Evolutionary conservation across 2,797 vertebrate species (phyloP), one percentile per base, ranked within the genome.

Genomic region (Oryzias sinensis): DNA sequence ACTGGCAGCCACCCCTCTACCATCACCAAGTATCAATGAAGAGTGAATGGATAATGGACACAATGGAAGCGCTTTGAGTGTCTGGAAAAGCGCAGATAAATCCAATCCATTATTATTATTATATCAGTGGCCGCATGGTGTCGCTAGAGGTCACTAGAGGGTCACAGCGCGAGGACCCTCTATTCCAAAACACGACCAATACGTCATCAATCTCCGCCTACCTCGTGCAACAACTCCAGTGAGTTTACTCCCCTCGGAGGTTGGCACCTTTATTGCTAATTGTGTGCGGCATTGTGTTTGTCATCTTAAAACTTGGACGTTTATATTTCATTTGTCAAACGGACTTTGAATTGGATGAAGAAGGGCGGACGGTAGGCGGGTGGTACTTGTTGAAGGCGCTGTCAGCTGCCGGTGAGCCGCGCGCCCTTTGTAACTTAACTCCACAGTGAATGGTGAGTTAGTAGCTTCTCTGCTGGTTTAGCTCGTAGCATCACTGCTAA

Each of bases 151-250:
- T 81, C 85, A 77, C 50, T 72, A 60, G 60, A 73, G 80, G 65
- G 58, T 59, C 72, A 59, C 37, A 1, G 2, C 6, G 15, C 33
- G 44, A 57, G 78, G 65, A 73, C 69, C 60, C 63, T 74, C 33
- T 11, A 11, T 64, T 78, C 70, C 61, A 76, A 74, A 80, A 77
- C 79, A 61, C 42, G 42, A 37, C 24, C 16, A 58, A 25, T 37
- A 87, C 90, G 90, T 93, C 91, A 90, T 62, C n/a, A 49, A 14
- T 48, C 56, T 33, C 64, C 62, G 56, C 79, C 49, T 80, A 65
- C 82, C 89, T 86, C 84, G 75, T 79, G 82, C 78, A 76, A 78
- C 73, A 76, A 37, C 43, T 44, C 49, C 64, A 65, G 18, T 14
- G 56, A 50, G 45, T 49, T 59, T 47, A 53, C 49, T 68, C 51